Base-by-base conservation (phyloP, 2,888 invertebrate genomes). In the Lypha dubia region DNA sequence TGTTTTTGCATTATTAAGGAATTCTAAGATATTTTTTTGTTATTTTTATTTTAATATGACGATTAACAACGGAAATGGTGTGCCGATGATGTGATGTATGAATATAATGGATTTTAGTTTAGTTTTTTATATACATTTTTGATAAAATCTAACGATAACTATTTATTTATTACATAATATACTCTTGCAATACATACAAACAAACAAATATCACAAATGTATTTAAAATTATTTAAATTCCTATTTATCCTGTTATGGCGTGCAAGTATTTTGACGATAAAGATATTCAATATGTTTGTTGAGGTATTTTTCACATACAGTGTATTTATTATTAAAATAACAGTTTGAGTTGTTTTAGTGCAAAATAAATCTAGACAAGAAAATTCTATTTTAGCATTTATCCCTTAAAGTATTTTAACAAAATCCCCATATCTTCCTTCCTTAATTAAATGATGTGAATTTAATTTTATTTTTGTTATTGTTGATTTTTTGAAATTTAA, bases 1-100 rank as follows among this genome's bases (percentile, higher is more conserved):
- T 51, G 62, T 79, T 71, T 71, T 62, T 79, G 79, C 79, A 79
- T 79, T 49, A 58, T 68, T 38, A 65, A 41, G 53, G 13, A 56
- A 28, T 51, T 28, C 20, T 24, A 41, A 44, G 46, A 53, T 2
- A 32, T 49, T 60, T 46, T 24, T 51, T 22, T 51, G 41, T n/a
- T 46, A 44, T 71, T 41, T 53, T 17, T 56, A 1, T 22, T 53
- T 22, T 8, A 13, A 1, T 68, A 20, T 51, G 13, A 41, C 17
- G 17, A 58, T 62, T 24, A 22, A 22, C 0, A 56, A 68, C 8
- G 13, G 24, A 68, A 68, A 38, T 53, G 68, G 7, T 24, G 32
- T 71, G 32, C 24, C n/a, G n/a, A n/a, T n/a, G n/a, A n/a, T n/a
- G n/a, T 56, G 44, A 70, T 70, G 70, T 17, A 46, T 73, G 73